Evolutionary conservation across 2,888 invertebrate species (phyloP).

Genomic region (Conistra vaccinii): DNA sequence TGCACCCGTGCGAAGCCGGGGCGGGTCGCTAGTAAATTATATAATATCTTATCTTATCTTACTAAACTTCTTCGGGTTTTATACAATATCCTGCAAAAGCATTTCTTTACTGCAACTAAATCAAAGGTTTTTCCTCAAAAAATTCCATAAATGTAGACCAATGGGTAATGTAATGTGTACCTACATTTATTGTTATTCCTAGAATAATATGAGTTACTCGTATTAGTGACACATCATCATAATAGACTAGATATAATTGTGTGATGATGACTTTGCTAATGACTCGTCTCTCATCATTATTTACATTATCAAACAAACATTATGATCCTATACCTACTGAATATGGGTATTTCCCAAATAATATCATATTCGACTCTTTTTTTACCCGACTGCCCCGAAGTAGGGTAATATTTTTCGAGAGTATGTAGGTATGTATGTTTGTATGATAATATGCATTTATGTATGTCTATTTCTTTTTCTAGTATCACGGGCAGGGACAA

Average conservation of each 20-base stretch:
- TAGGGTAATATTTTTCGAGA: too few relatives aligned
- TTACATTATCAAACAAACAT: not conserved
- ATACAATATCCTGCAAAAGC: not conserved
- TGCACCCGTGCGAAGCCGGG: too few relatives aligned
- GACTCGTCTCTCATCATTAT: not conserved
- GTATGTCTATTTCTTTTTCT: too few relatives aligned
- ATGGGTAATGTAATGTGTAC: not conserved
- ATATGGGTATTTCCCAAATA: not conserved
- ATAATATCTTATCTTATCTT: too few relatives aligned
- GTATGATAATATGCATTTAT: too few relatives aligned
- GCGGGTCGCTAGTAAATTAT: too few relatives aligned
- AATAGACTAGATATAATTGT: not conserved
- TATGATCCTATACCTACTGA: not conserved
- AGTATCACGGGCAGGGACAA: too few relatives aligned
- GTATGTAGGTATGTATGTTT: too few relatives aligned
- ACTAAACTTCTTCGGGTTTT: not conserved
- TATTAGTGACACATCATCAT: not conserved
- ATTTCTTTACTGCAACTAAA: not conserved
- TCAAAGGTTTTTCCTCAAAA: not conserved
- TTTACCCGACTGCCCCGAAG: too few relatives aligned
- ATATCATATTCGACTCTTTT: too few relatives aligned
- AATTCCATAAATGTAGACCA: not conserved
- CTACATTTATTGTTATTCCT: not conserved
- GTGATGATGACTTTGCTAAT: not conserved
- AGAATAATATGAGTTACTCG: slow-evolving; percentile 9